phyloP scores from a whole-genome alignment of 1,140 invertebrate genomes.

The Leptinotarsa undecemlineata region DNA sequence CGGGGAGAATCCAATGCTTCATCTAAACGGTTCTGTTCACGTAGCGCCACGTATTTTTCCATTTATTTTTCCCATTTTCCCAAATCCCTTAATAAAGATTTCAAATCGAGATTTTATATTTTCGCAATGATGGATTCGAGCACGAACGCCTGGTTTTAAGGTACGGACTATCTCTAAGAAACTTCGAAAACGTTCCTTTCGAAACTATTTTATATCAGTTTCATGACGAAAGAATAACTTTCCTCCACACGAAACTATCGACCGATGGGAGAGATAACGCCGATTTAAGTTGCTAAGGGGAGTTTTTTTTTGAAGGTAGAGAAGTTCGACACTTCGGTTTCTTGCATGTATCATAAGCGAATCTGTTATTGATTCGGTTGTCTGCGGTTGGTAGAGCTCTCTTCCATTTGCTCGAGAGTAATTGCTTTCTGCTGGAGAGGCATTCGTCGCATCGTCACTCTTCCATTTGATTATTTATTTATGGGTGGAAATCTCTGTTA shows the following conservation, averaged over 20 bases:
- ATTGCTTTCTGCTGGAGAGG: too few relatives aligned
- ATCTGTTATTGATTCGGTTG: too few relatives aligned
- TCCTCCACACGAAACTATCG: neutral
- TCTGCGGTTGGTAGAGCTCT: too few relatives aligned
- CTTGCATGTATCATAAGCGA: neutral
- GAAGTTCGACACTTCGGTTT: neutral
- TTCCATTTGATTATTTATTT: too few relatives aligned
- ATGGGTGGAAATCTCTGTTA: too few relatives aligned
- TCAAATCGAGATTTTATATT: conserved; percentile 12
- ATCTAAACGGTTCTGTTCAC: neutral
- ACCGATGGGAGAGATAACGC: neutral
- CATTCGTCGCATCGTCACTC: too few relatives aligned
- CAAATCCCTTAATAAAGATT: conserved; percentile 11
- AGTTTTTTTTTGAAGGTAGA: neutral
- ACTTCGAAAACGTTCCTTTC: neutral
- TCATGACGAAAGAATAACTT: neutral
- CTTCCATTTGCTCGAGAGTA: too few relatives aligned
- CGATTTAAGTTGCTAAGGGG: neutral
- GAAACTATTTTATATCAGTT: conserved; percentile 4
- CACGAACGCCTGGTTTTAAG: neutral
- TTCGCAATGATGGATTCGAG: conserved; percentile 5
- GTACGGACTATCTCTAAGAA: neutral
- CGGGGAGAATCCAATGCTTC: neutral
- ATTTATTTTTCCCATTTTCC: conserved; percentile 7
- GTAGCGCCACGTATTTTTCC: neutral